Base-by-base conservation (phyloP, 2,797 vertebrate species). In the Smutsia temminckii region DNA sequence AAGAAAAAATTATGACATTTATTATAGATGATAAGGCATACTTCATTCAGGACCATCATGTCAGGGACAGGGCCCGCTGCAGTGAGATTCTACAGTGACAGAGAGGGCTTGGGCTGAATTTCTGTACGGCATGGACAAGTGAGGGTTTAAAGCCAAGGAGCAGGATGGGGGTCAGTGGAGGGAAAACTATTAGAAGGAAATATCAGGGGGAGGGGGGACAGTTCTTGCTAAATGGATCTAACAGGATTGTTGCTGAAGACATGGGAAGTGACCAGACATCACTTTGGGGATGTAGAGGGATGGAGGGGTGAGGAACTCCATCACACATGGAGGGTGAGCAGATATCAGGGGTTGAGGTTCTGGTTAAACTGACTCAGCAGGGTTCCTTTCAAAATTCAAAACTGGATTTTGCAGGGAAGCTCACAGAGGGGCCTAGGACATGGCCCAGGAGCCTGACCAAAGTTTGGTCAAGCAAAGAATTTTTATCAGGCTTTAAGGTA, bases 141-240 rank as follows among this genome's bases (percentile, higher is more conserved):
- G 40, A 61, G 59, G 16, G 25, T 83, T 64, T 49, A 34, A n/a
- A 49, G 40, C 42, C 49, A 49, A 64, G 42, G 13, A 83, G 8
- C 29, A 49, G 42, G 42, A 17, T 64, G 32, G 63, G 17, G 42
- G n/a, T 64, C 25, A 53, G 34, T 17, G 71, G 59, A 21, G 21
- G n/a, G 42, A 61, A 64, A 51, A 29, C 53, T 63, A 37, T 42
- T 88, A 64, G 51, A 42, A 64, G n/a, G 46, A 20, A 29, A 40
- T 0, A 3, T 23, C 8, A 6, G 2, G 18, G 46, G 46, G 10
- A 6, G 8, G 5, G 17, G 59, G 59, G 8, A 46, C 2, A 46
- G 42, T 40, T 64, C 46, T 88, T 25, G 72, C 25, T 32, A 88
- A 77, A 77, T 18, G 11, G 21, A 77, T 23, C 32, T 63, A 40